Evolutionary conservation across 37 sponge, comb jelly and placozoan species (phyloP).

Genomic region (Ephydatia muelleri): DNA sequence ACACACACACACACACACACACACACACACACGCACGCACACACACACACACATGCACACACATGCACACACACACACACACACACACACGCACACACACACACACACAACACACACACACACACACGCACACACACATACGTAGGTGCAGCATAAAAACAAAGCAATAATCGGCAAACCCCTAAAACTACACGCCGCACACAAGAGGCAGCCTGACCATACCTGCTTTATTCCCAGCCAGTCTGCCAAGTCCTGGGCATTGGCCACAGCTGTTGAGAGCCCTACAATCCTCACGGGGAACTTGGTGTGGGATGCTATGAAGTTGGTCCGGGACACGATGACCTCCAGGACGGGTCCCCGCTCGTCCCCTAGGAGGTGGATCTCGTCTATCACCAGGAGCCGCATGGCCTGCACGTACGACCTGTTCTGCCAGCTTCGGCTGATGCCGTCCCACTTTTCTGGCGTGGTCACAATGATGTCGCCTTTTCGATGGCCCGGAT

Average conservation of each 20-base stretch:
- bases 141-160: not conserved
- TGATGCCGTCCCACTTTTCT: conserved; percentile 99
- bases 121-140: conserved; percentile 32
- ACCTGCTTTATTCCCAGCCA: conserved; percentile 92
- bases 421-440: conserved; percentile 97
- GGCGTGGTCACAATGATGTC: conserved; percentile 99
- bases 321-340: conserved; percentile 96
- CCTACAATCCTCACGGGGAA: conserved; percentile 87
- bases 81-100: too few species aligned
- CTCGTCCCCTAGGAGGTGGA: conserved; percentile 97
- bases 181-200: not conserved
- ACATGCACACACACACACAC: too few species aligned
- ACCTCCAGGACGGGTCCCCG: conserved; percentile 98
- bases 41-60: too few species aligned
- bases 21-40: too few species aligned
- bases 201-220: too few species aligned
- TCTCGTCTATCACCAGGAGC: conserved; percentile 96
- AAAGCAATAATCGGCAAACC: not conserved
- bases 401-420: conserved; percentile 80
- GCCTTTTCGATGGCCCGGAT: conserved; percentile 83
- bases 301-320: conserved; percentile 96
- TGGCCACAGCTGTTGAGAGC: conserved; percentile 95
- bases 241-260: conserved; percentile 94
- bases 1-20: too few species aligned
- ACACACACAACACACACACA: conserved; percentile 10